Conservation (phyloP, 2,113 vertebrate genomes). For the Heterotis niloticus region DNA sequence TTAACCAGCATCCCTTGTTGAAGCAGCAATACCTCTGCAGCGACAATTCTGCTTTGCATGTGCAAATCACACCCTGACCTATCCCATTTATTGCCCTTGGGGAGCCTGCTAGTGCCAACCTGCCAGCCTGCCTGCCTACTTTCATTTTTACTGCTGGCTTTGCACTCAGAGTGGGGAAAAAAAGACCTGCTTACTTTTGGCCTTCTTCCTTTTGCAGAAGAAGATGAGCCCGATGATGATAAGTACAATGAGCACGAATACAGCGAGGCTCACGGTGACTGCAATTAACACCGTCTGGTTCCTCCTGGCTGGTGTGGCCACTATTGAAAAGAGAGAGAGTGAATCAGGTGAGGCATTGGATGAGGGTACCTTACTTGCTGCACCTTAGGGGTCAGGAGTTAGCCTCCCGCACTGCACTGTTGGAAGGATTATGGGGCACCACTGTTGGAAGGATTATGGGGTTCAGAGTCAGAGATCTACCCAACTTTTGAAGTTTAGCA, state of each 20-base stretch:
- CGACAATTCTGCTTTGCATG: neutral
- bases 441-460: too few relatives aligned
- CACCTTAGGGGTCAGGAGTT: too few relatives aligned
- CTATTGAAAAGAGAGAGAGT: neutral
- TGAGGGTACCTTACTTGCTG: too few relatives aligned
- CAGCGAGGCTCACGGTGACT: conserved; percentile 51
- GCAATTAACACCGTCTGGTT: conserved; percentile 65
- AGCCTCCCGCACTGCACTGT: too few relatives aligned
- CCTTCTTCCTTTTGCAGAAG: conserved; percentile 53
- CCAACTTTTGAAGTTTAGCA: too few relatives aligned
- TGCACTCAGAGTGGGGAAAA: neutral
- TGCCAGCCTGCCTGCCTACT: neutral
- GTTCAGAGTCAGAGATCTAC: too few relatives aligned
- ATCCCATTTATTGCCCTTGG: neutral
- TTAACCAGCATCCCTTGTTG: too few relatives aligned
- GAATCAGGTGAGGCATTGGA: neutral
- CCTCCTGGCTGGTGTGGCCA: conserved; percentile 30
- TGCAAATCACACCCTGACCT: conserved; percentile 6
- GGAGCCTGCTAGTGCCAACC: neutral
- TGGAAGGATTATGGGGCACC: too few relatives aligned
- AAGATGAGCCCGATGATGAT: conserved; percentile 56
- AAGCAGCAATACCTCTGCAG: too few relatives aligned
- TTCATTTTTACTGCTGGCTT: too few relatives aligned
- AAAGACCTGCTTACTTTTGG: conserved; percentile 47
- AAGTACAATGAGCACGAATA: conserved; percentile 54